These are phyloP conservation scores for Holacanthus passer DNA, from an alignment of 2,113 vertebrate genomes.

Conservation along the genomic window DNA sequence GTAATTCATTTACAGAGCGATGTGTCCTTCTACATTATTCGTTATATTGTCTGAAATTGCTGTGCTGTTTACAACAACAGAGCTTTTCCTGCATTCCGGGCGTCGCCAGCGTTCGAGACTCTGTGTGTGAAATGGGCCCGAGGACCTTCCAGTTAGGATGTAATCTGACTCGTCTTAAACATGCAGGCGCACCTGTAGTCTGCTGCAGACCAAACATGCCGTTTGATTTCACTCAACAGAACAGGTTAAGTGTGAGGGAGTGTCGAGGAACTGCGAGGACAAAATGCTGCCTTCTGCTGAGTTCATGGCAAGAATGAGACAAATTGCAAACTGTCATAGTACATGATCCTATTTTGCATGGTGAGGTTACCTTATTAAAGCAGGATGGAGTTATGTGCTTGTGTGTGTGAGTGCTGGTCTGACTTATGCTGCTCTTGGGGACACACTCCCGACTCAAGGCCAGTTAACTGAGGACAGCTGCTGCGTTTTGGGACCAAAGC, in stretches of 20 bases:
- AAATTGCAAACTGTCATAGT: conserved; percentile 39
- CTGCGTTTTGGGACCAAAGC: too few species aligned
- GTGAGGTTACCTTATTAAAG: conserved; percentile 31
- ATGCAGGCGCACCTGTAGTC: background rate
- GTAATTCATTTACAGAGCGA: too few species aligned
- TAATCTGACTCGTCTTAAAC: conserved; percentile 1
- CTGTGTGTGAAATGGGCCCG: too few species aligned
- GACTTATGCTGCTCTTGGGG: too few species aligned
- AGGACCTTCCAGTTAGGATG: background rate
- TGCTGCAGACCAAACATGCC: background rate
- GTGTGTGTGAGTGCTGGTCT: background rate
- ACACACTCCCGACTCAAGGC: too few species aligned
- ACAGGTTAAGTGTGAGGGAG: conserved; percentile 9
- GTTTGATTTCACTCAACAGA: conserved; percentile 12
- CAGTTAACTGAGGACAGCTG: too few species aligned
- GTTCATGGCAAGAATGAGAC: conserved; percentile 36
- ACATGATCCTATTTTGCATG: conserved; percentile 44
- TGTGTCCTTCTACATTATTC: background rate
- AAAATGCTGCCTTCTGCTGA: background rate
- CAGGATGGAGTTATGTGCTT: background rate
- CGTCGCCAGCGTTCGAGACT: background rate
- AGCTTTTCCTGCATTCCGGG: background rate
- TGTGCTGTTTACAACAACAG: background rate
- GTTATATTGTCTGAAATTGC: background rate
- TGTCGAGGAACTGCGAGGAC: conserved; percentile 2